phyloP scores from a whole-genome alignment of 2,888 invertebrate genomes.

The Spilarctia lutea region DNA sequence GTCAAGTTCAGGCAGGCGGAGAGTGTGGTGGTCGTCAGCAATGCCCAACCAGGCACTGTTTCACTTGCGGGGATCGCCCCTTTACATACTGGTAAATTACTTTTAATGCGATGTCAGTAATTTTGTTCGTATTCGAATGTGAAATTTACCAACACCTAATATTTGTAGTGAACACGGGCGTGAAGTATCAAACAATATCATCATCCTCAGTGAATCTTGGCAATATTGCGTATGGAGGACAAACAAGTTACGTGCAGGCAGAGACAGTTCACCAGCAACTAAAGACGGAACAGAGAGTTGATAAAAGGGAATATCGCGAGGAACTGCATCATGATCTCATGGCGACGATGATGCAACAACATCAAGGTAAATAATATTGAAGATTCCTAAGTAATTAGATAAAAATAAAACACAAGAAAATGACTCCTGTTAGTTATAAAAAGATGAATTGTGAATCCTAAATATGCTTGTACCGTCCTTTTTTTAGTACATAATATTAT shows the following conservation, averaged over 20 bases:
- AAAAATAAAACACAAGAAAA: neutral
- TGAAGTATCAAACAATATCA: constrained; percentile 83
- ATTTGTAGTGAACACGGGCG: constrained; percentile 77
- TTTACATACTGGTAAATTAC: constrained; percentile 72
- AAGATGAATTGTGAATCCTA: neutral
- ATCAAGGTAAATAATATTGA: constrained; percentile 61
- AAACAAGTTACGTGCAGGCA: constrained; percentile 70
- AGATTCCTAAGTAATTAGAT: neutral
- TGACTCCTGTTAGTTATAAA: neutral
- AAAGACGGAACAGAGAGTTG: constrained; percentile 70
- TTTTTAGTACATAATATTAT: neutral
- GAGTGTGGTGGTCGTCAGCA: constrained; percentile 81
- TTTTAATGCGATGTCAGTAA: neutral
- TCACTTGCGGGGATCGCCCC: constrained; percentile 76
- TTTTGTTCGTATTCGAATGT: neutral
- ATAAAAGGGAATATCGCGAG: constrained; percentile 80
- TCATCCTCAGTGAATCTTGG: constrained; percentile 80
- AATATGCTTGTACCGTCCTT: neutral
- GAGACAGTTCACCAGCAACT: constrained; percentile 69
- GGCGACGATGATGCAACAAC: constrained; percentile 84
- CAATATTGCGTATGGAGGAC: constrained; percentile 80
- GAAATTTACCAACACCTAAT: neutral
- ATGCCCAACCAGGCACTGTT: constrained; percentile 83
- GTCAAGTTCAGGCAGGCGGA: constrained; percentile 88
- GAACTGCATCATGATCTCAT: constrained; percentile 87